Evolutionary conservation across 2,113 vertebrate genomes (phyloP), one percentile per base, ranked within the genome.

Genomic region (Trematomus loennbergii): DNA sequence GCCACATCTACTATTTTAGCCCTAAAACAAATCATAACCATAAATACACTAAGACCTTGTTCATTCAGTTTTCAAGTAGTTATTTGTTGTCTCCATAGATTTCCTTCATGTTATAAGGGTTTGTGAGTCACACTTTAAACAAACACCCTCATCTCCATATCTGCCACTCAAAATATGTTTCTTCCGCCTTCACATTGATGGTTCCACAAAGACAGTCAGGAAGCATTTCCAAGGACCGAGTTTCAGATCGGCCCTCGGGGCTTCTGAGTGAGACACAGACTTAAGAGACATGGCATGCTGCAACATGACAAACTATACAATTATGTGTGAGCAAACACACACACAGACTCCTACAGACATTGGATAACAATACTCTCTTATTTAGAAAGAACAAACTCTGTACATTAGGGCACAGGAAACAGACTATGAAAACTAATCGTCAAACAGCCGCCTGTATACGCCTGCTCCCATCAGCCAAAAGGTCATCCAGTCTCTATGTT

Each of bases 291-390:
- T 13, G 50, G 59, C 90, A 75, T 85, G 90, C 72, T 91, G 78
- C 59, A 72, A 91, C 91, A 52, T 92, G 93, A 91, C 86, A 87
- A 77, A 75, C 54, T 45, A 36, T 71, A 66, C 63, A 81, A 87
- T 88, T 91, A 91, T 63, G 58, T 5, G 65, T 72, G 68, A 1
- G 59, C 36, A 84, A 18, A 75, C 61, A 75, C 49, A 73, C 25
- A 75, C 66, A 78, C 67, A 79, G 45, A 82, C 45, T 75, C 66
- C 59, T 40, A 40, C 50, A 4, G 22, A 13, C 25, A 45, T 12
- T 33, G 43, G 54, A 22, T 17, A 78, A 89, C 79, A 80, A 79
- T 76, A 64, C 20, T 36, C 67, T 74, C 45, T 78, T 78, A 40
- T 84, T 22, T 62, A 33, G 33, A 82, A 62, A 40, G 16, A 71